Evolutionary conservation across 2,797 vertebrate genomes (phyloP).

Genomic region (Catharus ustulatus): DNA sequence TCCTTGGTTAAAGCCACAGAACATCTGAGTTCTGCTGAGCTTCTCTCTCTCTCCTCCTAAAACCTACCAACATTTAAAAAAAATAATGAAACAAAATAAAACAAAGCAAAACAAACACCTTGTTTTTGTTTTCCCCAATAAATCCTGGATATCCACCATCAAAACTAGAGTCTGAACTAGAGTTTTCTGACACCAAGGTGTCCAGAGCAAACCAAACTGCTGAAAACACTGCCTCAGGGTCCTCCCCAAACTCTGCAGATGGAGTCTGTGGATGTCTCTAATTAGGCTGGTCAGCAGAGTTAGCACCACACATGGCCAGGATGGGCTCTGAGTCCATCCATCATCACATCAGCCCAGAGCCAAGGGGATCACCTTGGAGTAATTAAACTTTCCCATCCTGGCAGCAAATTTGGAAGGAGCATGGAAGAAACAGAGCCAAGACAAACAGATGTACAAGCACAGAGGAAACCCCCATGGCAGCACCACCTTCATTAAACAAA

Average conservation of each 20-base stretch:
- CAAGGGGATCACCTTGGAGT: background rate
- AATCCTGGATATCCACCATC: background rate
- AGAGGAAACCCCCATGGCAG: background rate
- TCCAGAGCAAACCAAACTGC: background rate
- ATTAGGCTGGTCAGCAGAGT: background rate
- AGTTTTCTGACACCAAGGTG: background rate
- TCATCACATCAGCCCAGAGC: background rate
- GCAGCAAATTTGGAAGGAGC: accelerated
- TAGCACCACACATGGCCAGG: accelerated
- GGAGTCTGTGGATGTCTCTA: background rate
- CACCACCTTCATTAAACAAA: background rate
- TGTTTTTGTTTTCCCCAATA: background rate
- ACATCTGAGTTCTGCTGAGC: background rate
- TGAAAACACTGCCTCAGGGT: accelerated
- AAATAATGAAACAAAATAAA: background rate
- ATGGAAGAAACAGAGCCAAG: background rate
- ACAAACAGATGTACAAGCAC: background rate
- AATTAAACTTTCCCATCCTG: background rate
- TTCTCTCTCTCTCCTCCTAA: background rate
- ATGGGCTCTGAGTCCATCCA: background rate
- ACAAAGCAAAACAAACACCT: no score
- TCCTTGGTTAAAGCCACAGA: background rate
- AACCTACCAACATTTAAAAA: background rate
- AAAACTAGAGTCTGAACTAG: background rate
- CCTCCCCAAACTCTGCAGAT: background rate